A percentile compares a stretch with the other conserved stretches of the same genome.
Evolutionary conservation across 2,113 vertebrate species (phyloP).

Genomic region (Okapia johnstoni): DNA sequence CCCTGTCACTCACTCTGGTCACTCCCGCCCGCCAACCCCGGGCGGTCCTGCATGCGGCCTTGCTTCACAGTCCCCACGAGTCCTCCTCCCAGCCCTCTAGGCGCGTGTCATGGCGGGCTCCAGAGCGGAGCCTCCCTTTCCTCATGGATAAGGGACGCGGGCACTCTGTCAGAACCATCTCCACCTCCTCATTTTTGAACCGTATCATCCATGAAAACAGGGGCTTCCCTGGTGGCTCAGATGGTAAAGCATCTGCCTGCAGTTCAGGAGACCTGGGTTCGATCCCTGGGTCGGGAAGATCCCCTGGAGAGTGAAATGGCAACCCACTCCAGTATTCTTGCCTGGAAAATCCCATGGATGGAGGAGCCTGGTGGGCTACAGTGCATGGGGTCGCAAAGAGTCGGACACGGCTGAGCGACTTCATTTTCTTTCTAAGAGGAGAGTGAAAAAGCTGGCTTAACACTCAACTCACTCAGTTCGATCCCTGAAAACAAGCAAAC

Average conservation of each 20-base stretch:
- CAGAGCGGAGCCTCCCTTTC: background rate
- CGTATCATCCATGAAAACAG: background rate
- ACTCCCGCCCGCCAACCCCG: fast-evolving
- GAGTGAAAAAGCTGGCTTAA: background rate
- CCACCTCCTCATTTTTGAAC: background rate
- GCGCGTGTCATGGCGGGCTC: fast-evolving
- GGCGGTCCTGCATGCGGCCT: fast-evolving
- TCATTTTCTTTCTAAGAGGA: background rate
- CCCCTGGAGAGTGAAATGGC: background rate
- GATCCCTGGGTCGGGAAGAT: background rate
- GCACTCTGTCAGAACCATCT: background rate
- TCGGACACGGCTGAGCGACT: background rate
- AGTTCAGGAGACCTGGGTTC: background rate
- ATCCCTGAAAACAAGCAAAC: background rate
- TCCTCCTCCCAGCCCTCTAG: background rate
- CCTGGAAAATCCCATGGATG: background rate
- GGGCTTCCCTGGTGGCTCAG: background rate
- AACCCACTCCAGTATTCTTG: background rate
- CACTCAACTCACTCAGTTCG: background rate
- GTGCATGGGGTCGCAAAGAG: background rate
- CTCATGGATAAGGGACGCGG: fast-evolving
- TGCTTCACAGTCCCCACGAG: fast-evolving
- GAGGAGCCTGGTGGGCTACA: background rate
- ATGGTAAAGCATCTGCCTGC: background rate
- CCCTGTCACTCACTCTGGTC: background rate